Evolutionary conservation across 1,140 invertebrate genomes (phyloP), one percentile per base, ranked within the genome.

Genomic region (Andrena cerasifolii): DNA sequence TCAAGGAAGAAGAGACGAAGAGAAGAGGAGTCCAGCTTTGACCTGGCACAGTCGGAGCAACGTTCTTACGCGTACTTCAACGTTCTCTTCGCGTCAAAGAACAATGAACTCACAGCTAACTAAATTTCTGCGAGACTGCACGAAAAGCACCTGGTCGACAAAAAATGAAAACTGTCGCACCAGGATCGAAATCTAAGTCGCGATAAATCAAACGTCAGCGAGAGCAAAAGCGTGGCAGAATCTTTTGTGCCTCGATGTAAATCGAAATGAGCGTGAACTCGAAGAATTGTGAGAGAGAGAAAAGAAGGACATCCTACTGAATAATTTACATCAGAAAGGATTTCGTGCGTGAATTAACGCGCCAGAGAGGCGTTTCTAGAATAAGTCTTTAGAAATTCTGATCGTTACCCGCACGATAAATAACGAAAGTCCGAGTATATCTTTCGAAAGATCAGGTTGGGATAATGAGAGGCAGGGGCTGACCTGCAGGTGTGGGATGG

Each of bases 401-500:
- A 89, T 90, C 87, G 87, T 90, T 91, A 86, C 88, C 85, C 87
- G 87, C 90, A 86, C 86, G 87, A 91, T 92, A 92, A 92, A 92
- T 92, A 92, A 92, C 87, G 86, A 88, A 89, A 89, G 87, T 88
- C 83, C 65, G 76, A 80, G 88, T 89, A 88, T 91, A 92, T 91
- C 87, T 90, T 91, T 90, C 85, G 85, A 89, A 86, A 90, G 90
- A 92, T 92, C 90, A 89, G 86, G 88, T 89, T 86, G 81, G 90
- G 88, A 92, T 92, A 92, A 91, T 90, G 87, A 90, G 88, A 90
- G 89, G 90, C 88, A 91, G 87, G 87, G 88, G 78, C 88, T 89
- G 87, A 89, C 86, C 87, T 65, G 87, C 90, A 92, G 91, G 90
- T 91, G 91, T 92, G 89, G 90, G 87, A 88, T 89, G 90, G 84